Evolutionary conservation across 2,113 vertebrate species (phyloP), one percentile per base, ranked within the genome.

Genomic region (Mobula birostris): DNA sequence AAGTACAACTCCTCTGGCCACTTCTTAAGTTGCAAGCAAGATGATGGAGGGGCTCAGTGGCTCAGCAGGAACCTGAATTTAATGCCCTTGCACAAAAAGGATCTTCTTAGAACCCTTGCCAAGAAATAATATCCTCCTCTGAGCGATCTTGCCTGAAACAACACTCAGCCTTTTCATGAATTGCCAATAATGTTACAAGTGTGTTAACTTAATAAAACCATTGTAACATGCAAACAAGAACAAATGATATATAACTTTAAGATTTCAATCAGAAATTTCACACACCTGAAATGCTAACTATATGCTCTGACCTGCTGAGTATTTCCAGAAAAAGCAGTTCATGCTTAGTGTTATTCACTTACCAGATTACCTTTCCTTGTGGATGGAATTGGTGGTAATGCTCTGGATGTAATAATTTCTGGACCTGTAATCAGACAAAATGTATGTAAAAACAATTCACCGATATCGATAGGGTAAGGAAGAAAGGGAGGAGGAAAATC

Each of bases 371-470:
- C 40, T 56, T 93, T 76, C n/a, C 9, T 56, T 74, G 40, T 93
- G 68, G 91, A 11, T 74, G 70, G 74, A 74, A 56, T 93, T 74
- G 70, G 91, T 56, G 36, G 32, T 24, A 76, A 76, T 74, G 68
- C 19, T 93, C 36, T 93, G 91, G 68, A 56, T 27, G 36, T 29
- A 74, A 93, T 93, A 93, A 76, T 93, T 93, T 76, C 70, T 56
- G 91, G 91, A 76, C 91, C 91, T 93, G 36, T 48, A 93, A 93
- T 74, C 68, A 93, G 70, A 93, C 36, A 24, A 68, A 36, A 93
- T 74, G 48, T 7, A 14, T 48, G 90, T 12, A 36, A 93, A 80
- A 74, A 48, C 7, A 74, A 70, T 27, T 17, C 32, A 93, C 8
- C 6, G 1, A 48, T 24, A 48, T 40, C 2, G 27, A n/a, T 21